Conservation (phyloP, 2,113 vertebrate genomes). For the Dromas ardeola region DNA sequence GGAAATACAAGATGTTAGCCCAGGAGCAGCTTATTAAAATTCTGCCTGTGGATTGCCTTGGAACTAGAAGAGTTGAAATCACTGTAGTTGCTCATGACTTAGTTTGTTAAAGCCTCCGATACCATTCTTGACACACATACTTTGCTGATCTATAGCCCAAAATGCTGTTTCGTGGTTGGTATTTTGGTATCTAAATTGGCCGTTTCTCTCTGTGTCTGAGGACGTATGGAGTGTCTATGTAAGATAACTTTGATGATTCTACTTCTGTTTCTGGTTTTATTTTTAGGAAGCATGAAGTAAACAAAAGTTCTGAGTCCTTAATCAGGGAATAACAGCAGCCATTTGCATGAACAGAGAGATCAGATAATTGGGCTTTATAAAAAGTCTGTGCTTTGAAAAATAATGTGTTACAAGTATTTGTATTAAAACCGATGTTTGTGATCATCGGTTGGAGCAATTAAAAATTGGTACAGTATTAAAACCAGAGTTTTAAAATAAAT, state of each 20-base stretch:
- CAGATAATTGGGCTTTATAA: not conserved
- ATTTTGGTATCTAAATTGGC: not conserved
- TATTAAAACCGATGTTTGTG: not conserved
- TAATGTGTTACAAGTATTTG: not conserved
- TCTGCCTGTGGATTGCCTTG: not conserved
- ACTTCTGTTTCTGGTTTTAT: not conserved
- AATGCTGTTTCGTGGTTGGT: not conserved
- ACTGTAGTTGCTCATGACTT: not conserved
- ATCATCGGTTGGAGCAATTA: not conserved
- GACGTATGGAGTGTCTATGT: not conserved
- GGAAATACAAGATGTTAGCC: conserved; percentile 1
- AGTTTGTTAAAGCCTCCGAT: not conserved
- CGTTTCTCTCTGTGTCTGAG: not conserved
- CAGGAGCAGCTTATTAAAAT: not conserved
- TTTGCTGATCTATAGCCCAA: not conserved
- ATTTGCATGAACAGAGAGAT: not conserved
- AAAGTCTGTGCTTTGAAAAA: not conserved
- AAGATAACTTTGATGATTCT: not conserved
- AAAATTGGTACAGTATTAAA: not conserved
- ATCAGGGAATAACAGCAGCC: not conserved
- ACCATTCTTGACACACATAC: not conserved
- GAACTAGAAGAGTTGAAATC: not conserved
- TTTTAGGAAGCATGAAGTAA: not conserved
- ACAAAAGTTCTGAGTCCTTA: not conserved
- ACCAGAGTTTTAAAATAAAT: not conserved